Evolutionary conservation across 1,140 invertebrate species (phyloP), one percentile per base, ranked within the genome.

Genomic region (Brachionus plicatilis): DNA sequence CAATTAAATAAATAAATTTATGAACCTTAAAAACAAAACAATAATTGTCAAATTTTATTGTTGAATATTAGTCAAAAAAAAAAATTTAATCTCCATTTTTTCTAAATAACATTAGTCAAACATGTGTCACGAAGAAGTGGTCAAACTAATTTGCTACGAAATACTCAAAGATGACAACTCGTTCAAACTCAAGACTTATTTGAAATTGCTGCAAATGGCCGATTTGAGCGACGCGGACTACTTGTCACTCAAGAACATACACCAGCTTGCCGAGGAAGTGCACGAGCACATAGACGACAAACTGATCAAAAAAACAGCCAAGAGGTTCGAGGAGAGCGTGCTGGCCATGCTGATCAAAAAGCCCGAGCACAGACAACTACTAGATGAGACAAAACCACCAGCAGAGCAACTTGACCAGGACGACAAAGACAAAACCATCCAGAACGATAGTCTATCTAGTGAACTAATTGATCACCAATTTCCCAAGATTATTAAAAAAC

Each of bases 271-370:
- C 20, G 27, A 82, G 33, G 79, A 82, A 17, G 53, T 82, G 3
- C 53, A 82, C 14, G 79, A 82, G 29, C 79, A 82, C 14, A 82
- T 82, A 29, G 79, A 82, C 5, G 79, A 82, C 11, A 82, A 66
- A 6, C 14, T 27, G 50, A 7, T 60, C 3, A 82, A 82, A 24
- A 82, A 82, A 66, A 82, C 29, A 4, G 79, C 79, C 29, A 82
- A 68, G 37, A 60, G 29, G n/a, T 68, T 82, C 20, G 17, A 43
- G 12, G 79, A 82, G 11, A 65, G 0, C 14, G 53, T 82, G n/a
- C 17, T 37, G 5, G 79, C 29, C 12, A 43, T 82, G 3, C 1
- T 82, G 11, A 33, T 14, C 12, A 60, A 43, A 41, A 82, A 68
- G 65, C 53, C 53, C 12, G 79, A 82, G 53, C 53, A 65, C 20